Evolutionary conservation across 2,797 vertebrate genomes (phyloP), one percentile per base, ranked within the genome.

Genomic region (Catostomus latipinnis): DNA sequence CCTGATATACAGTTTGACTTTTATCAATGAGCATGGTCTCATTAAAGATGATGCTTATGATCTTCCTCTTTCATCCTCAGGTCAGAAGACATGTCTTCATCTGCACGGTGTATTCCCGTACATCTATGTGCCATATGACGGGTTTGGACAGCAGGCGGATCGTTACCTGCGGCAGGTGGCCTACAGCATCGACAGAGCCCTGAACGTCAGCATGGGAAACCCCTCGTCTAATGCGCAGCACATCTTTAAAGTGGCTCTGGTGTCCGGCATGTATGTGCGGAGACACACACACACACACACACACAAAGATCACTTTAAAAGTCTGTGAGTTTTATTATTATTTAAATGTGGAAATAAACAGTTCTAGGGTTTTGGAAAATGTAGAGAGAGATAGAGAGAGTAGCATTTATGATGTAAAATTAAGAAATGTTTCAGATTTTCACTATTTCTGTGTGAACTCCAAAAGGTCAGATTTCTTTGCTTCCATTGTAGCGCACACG

Each of bases 81-180:
- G 98, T 88, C 98, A 99, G 93, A 99, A 98, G 93, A 97, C 98
- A 1, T 99, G 98, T 90, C 96, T 99, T 83, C 97, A 99, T 86
- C 93, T 99, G 66, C 98, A 99, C 56, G 97, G 98, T 58, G 84
- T 97, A 83, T 98, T 99, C 90, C 98, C 98, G 78, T 99, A 99
- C 91, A 91, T 99, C 90, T 99, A 97, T 53, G 92, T 99, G 71
- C 97, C 95, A 0, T 99, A 97, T 0, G 96, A 98, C 87, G 96
- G 95, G 73, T 91, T 90, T 71, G 94, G 93, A 79, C 96, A 95
- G 84, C 93, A 94, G 84, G 90, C 95, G 16, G 96, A 98, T 71
- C 92, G 90, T 84, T 94, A 97, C 93, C 93, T 99, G 88, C 95
- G 94, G 71, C 97, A 97, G 91, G 92, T 99, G 92, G 97, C 98